Evolutionary conservation across 2,113 vertebrate species (phyloP), one percentile per base, ranked within the genome.

Genomic region (Mormoops blainvillei): DNA sequence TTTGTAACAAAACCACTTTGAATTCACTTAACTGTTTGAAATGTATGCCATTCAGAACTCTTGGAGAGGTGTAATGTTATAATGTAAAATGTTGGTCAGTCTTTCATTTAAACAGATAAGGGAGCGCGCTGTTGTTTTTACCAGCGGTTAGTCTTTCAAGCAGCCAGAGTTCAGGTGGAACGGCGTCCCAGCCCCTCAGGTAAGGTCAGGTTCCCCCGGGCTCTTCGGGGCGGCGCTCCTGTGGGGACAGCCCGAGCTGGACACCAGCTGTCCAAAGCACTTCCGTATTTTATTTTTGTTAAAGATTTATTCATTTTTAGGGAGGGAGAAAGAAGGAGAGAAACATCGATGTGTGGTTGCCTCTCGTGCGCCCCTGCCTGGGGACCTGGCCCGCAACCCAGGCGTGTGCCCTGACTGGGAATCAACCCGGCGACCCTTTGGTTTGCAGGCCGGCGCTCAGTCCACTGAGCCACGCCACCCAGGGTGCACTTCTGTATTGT

Each of bases 121-220:
- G 20, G 74, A 36, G 67, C 65, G 71, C 70, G 18, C 7, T 70
- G 70, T 11, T 43, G 36, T 91, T 96, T 61, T 54, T 63, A 28
- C 52, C 88, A 48, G 50, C 0, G 2, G 77, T 77, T 41, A 8
- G 4, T 87, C 67, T 94, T 54, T 70, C 70, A 78, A 15, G 88
- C 24, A n/a, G 82, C 43, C 80, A 15, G 58, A 77, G 61, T 71
- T 80, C 18, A 61, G 28, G 43, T 31, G n/a, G 52, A 78, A 33
- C 43, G 12, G 0, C n/a, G 22, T 22, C 76, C 67, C 15, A 19
- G 48, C 50, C 67, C 48, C 54, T 38, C 58, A 33, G n/a, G 58
- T 1, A 13, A 2, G 0, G 1, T 15, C 12, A 10, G 50, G 38
- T 68, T 68, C n/a, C 4, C 0, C 20, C 36, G 14, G 74, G n/a